Evolutionary conservation across 2,113 vertebrate species (phyloP).

Genomic region (Numida meleagris): DNA sequence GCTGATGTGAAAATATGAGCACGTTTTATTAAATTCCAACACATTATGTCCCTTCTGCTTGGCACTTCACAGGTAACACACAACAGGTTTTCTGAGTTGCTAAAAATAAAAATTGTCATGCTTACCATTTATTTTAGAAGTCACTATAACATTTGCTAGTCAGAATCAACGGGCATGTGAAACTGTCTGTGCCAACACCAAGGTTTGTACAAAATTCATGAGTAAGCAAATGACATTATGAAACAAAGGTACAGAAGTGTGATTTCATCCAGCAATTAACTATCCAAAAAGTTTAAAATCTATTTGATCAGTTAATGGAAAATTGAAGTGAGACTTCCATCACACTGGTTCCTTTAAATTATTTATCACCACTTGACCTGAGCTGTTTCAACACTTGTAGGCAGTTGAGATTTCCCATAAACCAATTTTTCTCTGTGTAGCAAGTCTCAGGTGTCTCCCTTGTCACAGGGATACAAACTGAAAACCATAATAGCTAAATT

Average conservation of each 20-base stretch:
- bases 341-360: constrained; percentile 4
- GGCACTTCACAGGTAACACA: neutral
- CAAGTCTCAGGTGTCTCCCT: constrained; percentile 1
- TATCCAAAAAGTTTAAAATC: constrained; percentile 28
- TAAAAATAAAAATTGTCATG: constrained; percentile 18
- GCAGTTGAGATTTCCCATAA: constrained; percentile 28
- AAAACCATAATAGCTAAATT: neutral
- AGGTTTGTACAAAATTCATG: neutral
- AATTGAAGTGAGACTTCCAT: constrained; percentile 33
- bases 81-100: neutral
- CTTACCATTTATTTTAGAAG: neutral
- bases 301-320: constrained; percentile 31
- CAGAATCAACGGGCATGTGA: neutral
- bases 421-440: neutral
- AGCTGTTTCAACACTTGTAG: neutral
- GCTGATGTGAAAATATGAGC: neutral
- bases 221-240: neutral
- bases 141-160: neutral
- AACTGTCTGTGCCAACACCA: neutral
- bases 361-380: constrained; percentile 27
- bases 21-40: neutral
- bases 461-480: neutral
- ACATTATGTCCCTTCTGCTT: neutral
- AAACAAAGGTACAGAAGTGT: constrained; percentile 14
- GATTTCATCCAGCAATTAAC: constrained; percentile 42